Conservation (phyloP, 2,888 invertebrate genomes). For the Trachelus stipa region DNA sequence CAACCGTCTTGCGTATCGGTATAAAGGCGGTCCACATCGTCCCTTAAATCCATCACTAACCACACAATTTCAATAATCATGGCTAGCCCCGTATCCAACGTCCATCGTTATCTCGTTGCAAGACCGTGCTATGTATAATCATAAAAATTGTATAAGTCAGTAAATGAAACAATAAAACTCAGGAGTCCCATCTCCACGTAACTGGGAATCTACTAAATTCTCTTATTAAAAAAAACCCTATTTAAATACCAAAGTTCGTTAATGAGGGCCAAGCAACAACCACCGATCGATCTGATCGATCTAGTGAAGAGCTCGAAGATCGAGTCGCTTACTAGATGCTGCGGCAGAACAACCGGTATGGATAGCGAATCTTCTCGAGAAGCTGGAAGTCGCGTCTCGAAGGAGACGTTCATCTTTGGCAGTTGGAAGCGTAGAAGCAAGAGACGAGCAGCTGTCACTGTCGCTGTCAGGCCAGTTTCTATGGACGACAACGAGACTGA, state of each 20-base stretch:
- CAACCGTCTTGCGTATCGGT: neutral
- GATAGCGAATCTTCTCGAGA: neutral
- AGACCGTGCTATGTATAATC: neutral
- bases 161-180: neutral
- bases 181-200: neutral
- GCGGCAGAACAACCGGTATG: neutral
- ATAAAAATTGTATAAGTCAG: neutral
- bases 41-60: neutral
- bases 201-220: neutral
- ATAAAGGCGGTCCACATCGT: neutral
- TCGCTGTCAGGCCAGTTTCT: neutral
- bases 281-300: conserved; percentile 3
- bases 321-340: neutral
- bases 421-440: neutral
- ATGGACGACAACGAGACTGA: neutral
- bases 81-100: neutral
- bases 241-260: neutral
- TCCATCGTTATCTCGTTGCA: neutral
- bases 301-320: neutral
- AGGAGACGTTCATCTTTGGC: neutral
- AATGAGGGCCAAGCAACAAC: conserved; percentile 1
- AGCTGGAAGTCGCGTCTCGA: neutral
- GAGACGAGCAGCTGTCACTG: neutral
- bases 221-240: neutral
- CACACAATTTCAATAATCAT: neutral